Percentiles rank a stretch among this genome's conserved stretches.
Conservation (phyloP, 2,797 vertebrate species). For the Oryzias dopingdopingensis region DNA sequence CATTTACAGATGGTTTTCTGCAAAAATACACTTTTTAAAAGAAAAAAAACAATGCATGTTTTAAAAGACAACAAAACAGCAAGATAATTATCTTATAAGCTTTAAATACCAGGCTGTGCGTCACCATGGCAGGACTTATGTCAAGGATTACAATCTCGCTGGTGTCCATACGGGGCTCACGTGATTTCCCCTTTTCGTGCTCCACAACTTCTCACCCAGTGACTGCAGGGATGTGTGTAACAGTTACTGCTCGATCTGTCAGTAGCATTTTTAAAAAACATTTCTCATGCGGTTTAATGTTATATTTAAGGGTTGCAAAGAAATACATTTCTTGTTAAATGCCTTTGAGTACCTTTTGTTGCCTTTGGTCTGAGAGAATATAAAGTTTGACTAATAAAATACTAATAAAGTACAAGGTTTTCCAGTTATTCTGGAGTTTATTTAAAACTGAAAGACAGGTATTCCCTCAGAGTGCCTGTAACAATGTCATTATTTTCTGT, state of each 20-base stretch:
- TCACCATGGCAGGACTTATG: constrained; percentile 45
- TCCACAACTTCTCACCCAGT: background rate
- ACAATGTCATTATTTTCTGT: too few species aligned
- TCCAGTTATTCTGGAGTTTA: too few species aligned
- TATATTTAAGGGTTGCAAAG: too few species aligned
- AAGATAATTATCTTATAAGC: background rate
- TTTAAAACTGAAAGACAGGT: too few species aligned
- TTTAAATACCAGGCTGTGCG: constrained; percentile 39
- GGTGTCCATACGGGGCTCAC: constrained; percentile 43
- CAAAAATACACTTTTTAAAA: background rate
- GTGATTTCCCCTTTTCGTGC: constrained; percentile 18
- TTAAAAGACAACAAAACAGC: background rate
- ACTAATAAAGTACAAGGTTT: too few species aligned
- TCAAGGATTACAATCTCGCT: constrained; percentile 58
- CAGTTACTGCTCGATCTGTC: background rate
- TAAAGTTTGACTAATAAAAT: too few species aligned
- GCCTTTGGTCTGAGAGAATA: too few species aligned
- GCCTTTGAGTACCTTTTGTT: too few species aligned
- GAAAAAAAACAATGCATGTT: background rate
- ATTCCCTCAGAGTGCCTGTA: too few species aligned
- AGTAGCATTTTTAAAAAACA: background rate
- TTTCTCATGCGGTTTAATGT: too few species aligned
- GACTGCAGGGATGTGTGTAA: background rate
- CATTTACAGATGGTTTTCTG: too few species aligned
- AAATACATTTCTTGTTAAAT: too few species aligned